A percentile compares a stretch with the other conserved stretches of the same genome.
phyloP scores from a whole-genome alignment of 2,797 vertebrate genomes.

The Squalus acanthias region DNA sequence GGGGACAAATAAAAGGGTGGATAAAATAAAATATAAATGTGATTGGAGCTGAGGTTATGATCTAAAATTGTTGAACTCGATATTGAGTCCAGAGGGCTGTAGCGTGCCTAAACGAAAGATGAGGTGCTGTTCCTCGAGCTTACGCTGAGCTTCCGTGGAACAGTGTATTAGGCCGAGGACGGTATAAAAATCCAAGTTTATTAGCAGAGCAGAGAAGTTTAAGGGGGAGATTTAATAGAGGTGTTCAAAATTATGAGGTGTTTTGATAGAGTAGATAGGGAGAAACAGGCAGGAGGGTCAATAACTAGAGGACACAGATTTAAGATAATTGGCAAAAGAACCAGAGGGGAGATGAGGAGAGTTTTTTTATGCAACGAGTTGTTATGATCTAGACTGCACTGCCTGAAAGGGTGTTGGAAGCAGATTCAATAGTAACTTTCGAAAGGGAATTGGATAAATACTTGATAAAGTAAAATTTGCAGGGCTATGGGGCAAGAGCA shows the following conservation, averaged over 20 bases:
- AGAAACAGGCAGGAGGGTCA: not conserved
- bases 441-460: not conserved
- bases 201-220: not conserved
- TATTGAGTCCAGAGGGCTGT: too few relatives aligned
- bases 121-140: too few relatives aligned
- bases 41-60: too few relatives aligned
- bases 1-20: too few relatives aligned
- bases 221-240: not conserved
- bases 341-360: not conserved
- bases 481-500: not conserved
- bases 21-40: too few relatives aligned
- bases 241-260: not conserved
- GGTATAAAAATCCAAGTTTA: not conserved
- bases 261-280: not conserved
- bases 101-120: too few relatives aligned
- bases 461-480: not conserved
- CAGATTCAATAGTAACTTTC: not conserved
- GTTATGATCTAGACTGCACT: not conserved
- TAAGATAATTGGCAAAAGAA: not conserved
- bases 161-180: too few relatives aligned
- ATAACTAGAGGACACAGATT: not conserved
- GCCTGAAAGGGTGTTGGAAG: not conserved
- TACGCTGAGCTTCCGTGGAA: too few relatives aligned
- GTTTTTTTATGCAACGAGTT: not conserved
- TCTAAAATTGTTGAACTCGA: too few relatives aligned